Base-by-base conservation (phyloP, 2,888 invertebrate genomes). In the Crocallis elinguaria region DNA sequence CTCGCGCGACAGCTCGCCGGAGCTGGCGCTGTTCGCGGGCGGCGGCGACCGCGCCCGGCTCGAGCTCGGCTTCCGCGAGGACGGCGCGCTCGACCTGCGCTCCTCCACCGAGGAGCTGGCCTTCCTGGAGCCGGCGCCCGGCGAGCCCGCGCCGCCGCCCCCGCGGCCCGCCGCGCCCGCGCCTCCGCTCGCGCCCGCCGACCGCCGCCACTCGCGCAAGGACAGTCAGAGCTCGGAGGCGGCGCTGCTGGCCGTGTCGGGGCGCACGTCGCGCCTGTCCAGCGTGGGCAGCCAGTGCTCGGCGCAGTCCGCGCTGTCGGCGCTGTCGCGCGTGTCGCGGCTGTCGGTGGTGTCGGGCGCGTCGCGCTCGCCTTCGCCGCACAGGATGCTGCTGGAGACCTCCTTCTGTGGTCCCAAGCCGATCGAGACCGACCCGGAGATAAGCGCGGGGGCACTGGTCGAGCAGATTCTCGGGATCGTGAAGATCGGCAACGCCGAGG, bases 381-480 rank as follows among this genome's bases (percentile, higher is more conserved):
- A 97, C 88, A 96, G 95, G 82, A 96, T 97, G 94, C 92, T 97
- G 48, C 92, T 97, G 52, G 97, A 97, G 86, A 98, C 97, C 0
- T 97, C 97, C 0, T 98, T 98, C 81, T 97, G 97, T 82, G 97
- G 97, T 0, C 95, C 95, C 41, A 96, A 96, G 73, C 95, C 96
- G 0, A 92, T 93, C 45, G 86, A 94, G 55, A 88, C 81, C 16
- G 92, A 91, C 77, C 93, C 84, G 39, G 90, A 90, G 67, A 85
- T 77, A 14, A 86, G 88, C 55, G 84, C 85, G 1, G 93, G 90
- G 39, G 93, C 83, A 2, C 90, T 86, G 32, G 88, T 86, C 57
- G 87, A 86, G 57, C 84, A 86, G 37, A 76, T 86, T 13, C 84
- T 88, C 16, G 92, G 92, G 59, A 84, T 89, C 12, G 87, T 86